Base-by-base conservation (phyloP, 2,888 invertebrate species). In the Pediacus dermestoides region DNA sequence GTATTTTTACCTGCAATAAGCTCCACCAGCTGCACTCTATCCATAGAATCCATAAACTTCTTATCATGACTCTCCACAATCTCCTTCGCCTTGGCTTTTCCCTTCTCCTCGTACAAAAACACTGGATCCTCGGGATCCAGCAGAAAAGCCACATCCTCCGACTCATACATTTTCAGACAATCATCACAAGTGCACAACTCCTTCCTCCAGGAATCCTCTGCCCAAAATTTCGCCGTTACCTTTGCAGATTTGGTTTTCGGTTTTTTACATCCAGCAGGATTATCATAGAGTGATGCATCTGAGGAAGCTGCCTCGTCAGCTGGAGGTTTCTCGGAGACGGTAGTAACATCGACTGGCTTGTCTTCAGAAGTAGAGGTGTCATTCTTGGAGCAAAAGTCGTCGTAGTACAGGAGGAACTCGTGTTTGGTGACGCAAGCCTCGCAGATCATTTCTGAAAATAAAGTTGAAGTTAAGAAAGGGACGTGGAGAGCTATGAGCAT, bases 41-140 rank as follows among this genome's bases (percentile, higher is more conserved):
- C 86, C 62, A 95, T 74, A 11, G 84, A 81, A 16, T 87, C 82
- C 7, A 94, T 71, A 0, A 88, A 88, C 53, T 83, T 77, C 62
- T 88, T 75, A 6, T 87, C 88, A 55, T 82, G 80, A 30, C 69
- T 70, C 48, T 76, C 74, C 4, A 68, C 70, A 34, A 75, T 77
- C 37, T 78, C 76, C 37, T 61, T 58, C 3, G 58, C 60, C 42
- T 64, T 67, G 11, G 63, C 67, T 66, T 81, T 82, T 8, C 86
- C 85, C 53, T 82, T 76, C 52, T 81, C 82, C 70, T 88, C 82
- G 68, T 91, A 94, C 0, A 80, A 80, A 44, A 79, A 79, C 0
- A 92, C 86, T 1, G 91, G 88, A 62, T 96, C 95, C 50, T 83
- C 80, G 1, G 75, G 71, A 67, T 94, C 92, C 16, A 81, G 70